Evolutionary conservation across 1,140 invertebrate species (phyloP).

Genomic region (Saccostrea cuccullata): DNA sequence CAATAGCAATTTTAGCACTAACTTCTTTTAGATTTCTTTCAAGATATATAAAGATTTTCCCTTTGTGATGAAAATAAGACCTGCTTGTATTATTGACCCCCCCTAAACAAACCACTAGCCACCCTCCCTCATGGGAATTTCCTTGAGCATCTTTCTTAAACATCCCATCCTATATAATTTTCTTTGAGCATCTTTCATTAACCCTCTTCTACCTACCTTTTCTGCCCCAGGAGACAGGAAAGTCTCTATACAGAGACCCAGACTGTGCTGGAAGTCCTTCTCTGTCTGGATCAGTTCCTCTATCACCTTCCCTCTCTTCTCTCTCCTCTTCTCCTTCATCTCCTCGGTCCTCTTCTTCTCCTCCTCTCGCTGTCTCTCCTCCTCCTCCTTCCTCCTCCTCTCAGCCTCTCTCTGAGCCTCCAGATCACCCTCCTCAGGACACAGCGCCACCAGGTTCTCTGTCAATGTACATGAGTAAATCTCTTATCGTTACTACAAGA

Average conservation of each 20-base stretch:
- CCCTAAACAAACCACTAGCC: no score
- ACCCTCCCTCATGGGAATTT: no score
- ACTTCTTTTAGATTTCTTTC: background rate
- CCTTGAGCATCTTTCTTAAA: no score
- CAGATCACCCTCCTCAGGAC: conserved; percentile 60
- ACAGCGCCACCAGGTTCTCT: conserved; percentile 67
- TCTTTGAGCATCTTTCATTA: background rate
- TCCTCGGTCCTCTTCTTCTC: conserved; percentile 66
- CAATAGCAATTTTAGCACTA: background rate
- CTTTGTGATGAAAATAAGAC: no score
- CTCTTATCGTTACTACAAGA: no score
- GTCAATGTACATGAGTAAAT: background rate
- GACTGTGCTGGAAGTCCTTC: conserved; percentile 76
- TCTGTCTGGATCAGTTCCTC: conserved; percentile 79
- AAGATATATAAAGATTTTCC: no score
- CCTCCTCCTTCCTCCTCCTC: conserved; percentile 55
- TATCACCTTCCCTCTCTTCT: conserved; percentile 77
- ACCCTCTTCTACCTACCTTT: conserved; percentile 67
- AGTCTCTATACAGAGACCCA: conserved; percentile 76
- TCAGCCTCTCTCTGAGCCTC: conserved; percentile 61
- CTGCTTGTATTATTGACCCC: no score
- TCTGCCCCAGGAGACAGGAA: conserved; percentile 72
- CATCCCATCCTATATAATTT: no score
- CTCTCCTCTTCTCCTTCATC: conserved; percentile 67
- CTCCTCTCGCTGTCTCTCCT: conserved; percentile 65